A percentile compares a stretch with the other conserved stretches of the same genome.
Conservation (phyloP, 2,113 vertebrate species). For the Gadus macrocephalus region DNA sequence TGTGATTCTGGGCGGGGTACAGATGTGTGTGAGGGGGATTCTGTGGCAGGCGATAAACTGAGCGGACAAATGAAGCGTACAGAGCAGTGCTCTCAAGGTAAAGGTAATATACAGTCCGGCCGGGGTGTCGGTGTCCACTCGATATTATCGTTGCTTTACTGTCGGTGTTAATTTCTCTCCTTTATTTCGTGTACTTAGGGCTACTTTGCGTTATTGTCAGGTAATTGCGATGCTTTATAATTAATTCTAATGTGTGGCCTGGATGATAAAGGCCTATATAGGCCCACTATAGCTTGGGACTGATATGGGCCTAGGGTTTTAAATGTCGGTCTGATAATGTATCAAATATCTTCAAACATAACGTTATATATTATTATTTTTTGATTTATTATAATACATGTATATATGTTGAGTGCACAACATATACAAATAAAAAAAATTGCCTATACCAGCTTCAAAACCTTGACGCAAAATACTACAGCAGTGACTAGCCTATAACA, state of each 20-base stretch:
- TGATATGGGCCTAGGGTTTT: background rate
- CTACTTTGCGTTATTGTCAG: background rate
- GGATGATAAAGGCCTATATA: background rate
- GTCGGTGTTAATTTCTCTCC: background rate
- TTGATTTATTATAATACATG: no score
- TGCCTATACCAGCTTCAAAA: no score
- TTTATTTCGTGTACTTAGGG: background rate
- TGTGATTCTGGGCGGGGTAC: background rate
- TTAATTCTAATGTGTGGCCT: background rate
- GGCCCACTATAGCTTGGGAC: background rate
- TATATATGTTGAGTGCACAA: no score
- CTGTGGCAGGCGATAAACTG: slow-evolving; percentile 56
- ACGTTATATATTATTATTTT: no score
- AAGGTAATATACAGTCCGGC: slow-evolving; percentile 14
- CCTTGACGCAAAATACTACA: no score
- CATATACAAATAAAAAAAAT: no score
- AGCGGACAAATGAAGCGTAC: slow-evolving; percentile 54
- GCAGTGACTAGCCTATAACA: no score
- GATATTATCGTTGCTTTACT: background rate
- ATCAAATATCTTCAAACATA: no score
- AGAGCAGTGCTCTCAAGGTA: slow-evolving; percentile 67
- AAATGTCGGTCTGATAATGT: background rate
- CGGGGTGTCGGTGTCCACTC: background rate
- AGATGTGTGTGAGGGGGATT: background rate
- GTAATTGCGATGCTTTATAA: no score